Base-by-base conservation (phyloP, 2,888 invertebrate genomes). In the Amblyjoppa proteus region DNA sequence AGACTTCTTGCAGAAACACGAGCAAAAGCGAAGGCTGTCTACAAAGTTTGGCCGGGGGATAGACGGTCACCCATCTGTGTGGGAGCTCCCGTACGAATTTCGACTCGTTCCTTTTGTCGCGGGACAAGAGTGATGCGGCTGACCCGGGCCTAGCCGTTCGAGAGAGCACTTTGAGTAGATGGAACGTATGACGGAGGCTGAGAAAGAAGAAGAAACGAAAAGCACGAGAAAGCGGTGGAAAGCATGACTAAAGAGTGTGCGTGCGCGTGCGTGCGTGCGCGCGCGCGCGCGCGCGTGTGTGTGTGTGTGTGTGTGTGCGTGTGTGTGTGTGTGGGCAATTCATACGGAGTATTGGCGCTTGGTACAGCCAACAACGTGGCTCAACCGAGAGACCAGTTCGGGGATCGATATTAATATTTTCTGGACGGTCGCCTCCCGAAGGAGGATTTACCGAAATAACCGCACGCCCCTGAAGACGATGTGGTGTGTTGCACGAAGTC, bases 341-440 rank as follows among this genome's bases (percentile, higher is more conserved):
- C 38, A 9, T 38, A 9, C 45, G 45, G 13, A 3, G 45, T 45
- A 45, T 45, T 13, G 45, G 13, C 4, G 45, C 11, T 31, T 38
- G 31, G 16, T 45, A 45, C 56, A 66, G 51, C 7, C 49, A 71
- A 61, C 25, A 51, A 58, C 28, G 28, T 13, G 58, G 11, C 45
- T 7, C 34, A 20, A 76, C 69, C 75, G 89, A 82, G 89, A 89
- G 90, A 89, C 90, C 89, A 88, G 84, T 75, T 58, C 80, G 86
- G 88, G 89, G 91, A 91, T 91, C 92, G 91, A 91, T 91, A 90
- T 88, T 91, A 90, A 91, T 91, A 91, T 91, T 91, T 91, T 92
- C 89, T 89, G 88, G 90, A 73, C 88, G 88, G 89, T 84, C 87
- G 90, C 85, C 88, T 88, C 88, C 78, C 81, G 82, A 41, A 51